Evolutionary conservation across 2,113 vertebrate species (phyloP), one percentile per base, ranked within the genome.

Genomic region (Mormyrus iriodes): DNA sequence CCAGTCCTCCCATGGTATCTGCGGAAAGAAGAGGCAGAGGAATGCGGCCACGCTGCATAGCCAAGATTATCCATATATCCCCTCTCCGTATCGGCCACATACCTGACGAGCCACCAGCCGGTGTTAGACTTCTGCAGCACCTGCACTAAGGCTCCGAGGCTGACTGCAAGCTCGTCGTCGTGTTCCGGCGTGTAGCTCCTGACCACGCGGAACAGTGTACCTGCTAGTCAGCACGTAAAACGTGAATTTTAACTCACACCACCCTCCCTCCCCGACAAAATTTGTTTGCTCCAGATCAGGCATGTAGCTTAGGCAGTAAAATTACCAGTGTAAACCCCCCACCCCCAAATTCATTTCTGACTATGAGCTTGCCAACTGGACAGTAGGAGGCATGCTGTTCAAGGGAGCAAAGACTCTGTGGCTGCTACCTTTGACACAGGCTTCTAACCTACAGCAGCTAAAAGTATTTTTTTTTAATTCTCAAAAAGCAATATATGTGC

Each of bases 61-160:
- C 61, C 10, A 4, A 13, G 61, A 27, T 69, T 13, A 31, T n/a
- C 61, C 61, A 65, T 3, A 17, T 17, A 3, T 31, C 73, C 1
- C 1, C 31, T 42, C 73, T 42, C 35, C 31, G 1, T 79, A 8
- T 4, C 85, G 5, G 19, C 19, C n/a, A 84, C 93, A 90, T 90
- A 97, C 97, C 96, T 90, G 91, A 96, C 93, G 24, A 97, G 94
- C 98, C 98, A 99, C 98, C 98, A 99, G 94, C 97, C 98, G 0
- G 94, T 90, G 3, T 97, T 93, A 0, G 96, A 96, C 4, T 88
- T 96, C 94, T 96, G 95, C 85, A 98, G 87, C 58, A 97, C 96
- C 39, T 93, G 93, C 90, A 98, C 96, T 0, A 95, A 90, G 0
- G 95, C 91, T 0, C 98, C 98, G 0, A 93, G 92, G 19, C 92